Percentiles rank a stretch among this genome's conserved stretches.
phyloP scores from a whole-genome alignment of 2,797 vertebrate species.

The Salarias fasciatus region DNA sequence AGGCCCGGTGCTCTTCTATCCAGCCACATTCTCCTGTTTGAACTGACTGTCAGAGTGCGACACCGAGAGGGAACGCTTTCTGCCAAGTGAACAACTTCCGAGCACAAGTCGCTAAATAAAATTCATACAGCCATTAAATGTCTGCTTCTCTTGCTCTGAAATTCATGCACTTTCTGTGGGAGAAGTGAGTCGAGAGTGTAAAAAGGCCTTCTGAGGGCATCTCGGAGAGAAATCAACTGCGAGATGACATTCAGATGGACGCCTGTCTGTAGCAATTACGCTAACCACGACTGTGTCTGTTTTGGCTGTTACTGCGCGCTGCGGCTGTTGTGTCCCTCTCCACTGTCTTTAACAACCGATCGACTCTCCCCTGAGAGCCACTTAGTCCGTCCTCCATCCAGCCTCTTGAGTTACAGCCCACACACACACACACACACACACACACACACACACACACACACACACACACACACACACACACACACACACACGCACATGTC shows the following conservation, averaged over 20 bases:
- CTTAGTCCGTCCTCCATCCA: conserved; percentile 76
- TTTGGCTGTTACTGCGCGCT: conserved; percentile 55
- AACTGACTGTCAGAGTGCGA: too few species aligned
- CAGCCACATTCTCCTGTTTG: too few species aligned
- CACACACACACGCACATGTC: conserved; percentile 46
- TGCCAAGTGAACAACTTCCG: too few species aligned
- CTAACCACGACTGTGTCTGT: conserved; percentile 47
- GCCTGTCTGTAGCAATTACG: conserved; percentile 67
- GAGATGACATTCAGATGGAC: conserved; percentile 47
- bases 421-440: conserved; percentile 56
- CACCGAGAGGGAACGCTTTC: too few species aligned
- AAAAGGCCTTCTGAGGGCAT: conserved; percentile 26
- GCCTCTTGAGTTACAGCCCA: conserved; percentile 76
- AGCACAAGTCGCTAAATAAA: too few species aligned
- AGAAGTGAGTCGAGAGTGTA: conserved; percentile 19
- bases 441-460: conserved; percentile 35
- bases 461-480: conserved; percentile 1
- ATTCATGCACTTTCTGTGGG: conserved; percentile 9
- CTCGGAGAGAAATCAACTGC: conserved; percentile 17
- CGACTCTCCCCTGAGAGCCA: conserved; percentile 76
- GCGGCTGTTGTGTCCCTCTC: conserved; percentile 69
- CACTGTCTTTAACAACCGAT: conserved; percentile 76
- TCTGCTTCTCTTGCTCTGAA: neutral
- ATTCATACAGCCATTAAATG: neutral
- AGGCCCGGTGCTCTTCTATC: too few species aligned